A percentile compares a stretch with the other conserved stretches of the same genome.
phyloP scores from a whole-genome alignment of 2,113 vertebrate species.

The Zosterops borbonicus region DNA sequence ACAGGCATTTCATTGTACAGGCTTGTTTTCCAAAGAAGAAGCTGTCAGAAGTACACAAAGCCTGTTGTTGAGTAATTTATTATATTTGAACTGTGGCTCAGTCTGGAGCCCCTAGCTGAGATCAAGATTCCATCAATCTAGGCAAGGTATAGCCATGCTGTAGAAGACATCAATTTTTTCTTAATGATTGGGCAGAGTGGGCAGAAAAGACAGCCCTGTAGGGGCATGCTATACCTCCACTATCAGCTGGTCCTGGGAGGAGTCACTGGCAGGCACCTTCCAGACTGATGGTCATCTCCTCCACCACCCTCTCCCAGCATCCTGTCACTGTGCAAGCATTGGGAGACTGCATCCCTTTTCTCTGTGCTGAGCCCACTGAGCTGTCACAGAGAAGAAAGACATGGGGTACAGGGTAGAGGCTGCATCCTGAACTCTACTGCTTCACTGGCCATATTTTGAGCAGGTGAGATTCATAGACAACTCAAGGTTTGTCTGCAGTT shows the following conservation, averaged over 20 bases:
- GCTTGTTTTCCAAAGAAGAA: not conserved
- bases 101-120: not conserved
- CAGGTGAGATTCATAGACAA: not conserved
- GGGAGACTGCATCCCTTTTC: not conserved
- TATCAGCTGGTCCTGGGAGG: not conserved
- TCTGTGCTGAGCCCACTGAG: not conserved
- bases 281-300: not conserved
- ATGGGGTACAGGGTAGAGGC: accelerated
- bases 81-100: not conserved
- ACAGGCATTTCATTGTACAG: not conserved
- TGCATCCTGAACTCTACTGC: not conserved
- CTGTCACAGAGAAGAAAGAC: not conserved
- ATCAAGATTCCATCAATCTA: not conserved
- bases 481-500: accelerated
- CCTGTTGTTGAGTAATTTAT: not conserved
- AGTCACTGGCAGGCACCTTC: not conserved
- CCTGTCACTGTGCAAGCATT: accelerated
- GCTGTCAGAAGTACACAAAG: not conserved
- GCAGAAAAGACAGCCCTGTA: not conserved
- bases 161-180: not conserved
- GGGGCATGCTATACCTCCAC: accelerated
- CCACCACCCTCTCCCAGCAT: not conserved
- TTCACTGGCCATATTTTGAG: not conserved
- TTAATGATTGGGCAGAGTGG: not conserved
- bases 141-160: not conserved